These are phyloP conservation scores for Pyralis farinalis DNA, from an alignment of 2,888 invertebrate species.

Conservation along the genomic window DNA sequence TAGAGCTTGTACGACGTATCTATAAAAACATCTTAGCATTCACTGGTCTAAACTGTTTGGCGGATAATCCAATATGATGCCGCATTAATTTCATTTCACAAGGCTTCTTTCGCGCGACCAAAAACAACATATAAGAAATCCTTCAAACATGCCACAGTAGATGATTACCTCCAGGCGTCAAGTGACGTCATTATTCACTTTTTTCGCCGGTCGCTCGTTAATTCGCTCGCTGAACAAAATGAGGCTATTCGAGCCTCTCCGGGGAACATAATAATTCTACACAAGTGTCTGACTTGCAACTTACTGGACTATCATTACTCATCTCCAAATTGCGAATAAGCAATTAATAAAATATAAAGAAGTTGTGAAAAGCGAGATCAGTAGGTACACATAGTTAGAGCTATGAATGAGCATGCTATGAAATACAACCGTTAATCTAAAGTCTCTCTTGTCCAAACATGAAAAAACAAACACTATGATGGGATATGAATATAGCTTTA, in stretches of 20 bases:
- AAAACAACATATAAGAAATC: slow-evolving; percentile 38
- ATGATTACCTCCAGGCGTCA: slow-evolving; percentile 45
- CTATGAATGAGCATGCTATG: too few relatives aligned
- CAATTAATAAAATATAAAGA: background rate
- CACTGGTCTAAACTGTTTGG: too few relatives aligned
- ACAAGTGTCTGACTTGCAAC: slow-evolving; percentile 41
- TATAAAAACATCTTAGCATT: too few relatives aligned
- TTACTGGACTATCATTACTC: slow-evolving; percentile 15
- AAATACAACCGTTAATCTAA: too few relatives aligned
- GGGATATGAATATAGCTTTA: too few relatives aligned
- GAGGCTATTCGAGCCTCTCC: slow-evolving; percentile 46
- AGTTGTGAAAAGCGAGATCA: too few relatives aligned
- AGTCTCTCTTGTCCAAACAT: too few relatives aligned
- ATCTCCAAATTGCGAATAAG: slow-evolving; percentile 1
- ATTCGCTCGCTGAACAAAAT: slow-evolving; percentile 45
- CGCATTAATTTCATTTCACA: too few relatives aligned
- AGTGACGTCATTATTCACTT: slow-evolving; percentile 53
- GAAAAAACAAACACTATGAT: too few relatives aligned
- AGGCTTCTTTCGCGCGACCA: slow-evolving; percentile 16
- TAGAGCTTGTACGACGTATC: too few relatives aligned
- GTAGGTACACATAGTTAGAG: too few relatives aligned
- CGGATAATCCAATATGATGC: too few relatives aligned
- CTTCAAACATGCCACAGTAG: slow-evolving; percentile 37
- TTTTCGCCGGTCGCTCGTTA: slow-evolving; percentile 41
- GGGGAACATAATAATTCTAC: slow-evolving; percentile 39